Conservation (phyloP, 2,888 invertebrate species). For the Lymantria monacha region DNA sequence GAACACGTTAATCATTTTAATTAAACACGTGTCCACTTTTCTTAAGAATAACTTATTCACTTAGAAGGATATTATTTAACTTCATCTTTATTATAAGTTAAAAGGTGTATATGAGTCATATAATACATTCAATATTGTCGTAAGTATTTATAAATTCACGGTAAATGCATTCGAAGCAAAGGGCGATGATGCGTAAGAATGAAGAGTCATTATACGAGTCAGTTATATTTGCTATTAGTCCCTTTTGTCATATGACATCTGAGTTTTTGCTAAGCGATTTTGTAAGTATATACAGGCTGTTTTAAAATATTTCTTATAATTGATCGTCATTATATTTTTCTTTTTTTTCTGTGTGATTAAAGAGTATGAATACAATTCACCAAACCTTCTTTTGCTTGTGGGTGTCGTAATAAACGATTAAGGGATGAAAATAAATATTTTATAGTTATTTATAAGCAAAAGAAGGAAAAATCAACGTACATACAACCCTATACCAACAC, state of each 20-base stretch:
- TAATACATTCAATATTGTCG: conserved; percentile 37
- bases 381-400: no score
- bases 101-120: conserved; percentile 53
- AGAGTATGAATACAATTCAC: no score
- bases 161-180: conserved; percentile 52
- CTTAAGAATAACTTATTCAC: neutral
- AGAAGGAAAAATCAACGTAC: no score
- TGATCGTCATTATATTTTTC: no score
- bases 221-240: conserved; percentile 60
- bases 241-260: conserved; percentile 57
- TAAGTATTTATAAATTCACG: conserved; percentile 55
- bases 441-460: no score
- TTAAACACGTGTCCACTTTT: neutral
- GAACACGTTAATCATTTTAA: no score
- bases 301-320: conserved; percentile 6
- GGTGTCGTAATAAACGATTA: no score
- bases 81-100: conserved; percentile 21
- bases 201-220: conserved; percentile 46
- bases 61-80: neutral
- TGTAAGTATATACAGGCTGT: conserved; percentile 45
- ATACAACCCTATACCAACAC: no score
- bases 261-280: conserved; percentile 55
- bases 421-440: no score
- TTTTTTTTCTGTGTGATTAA: no score
- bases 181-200: conserved; percentile 53